Evolutionary conservation across 2,888 invertebrate species (phyloP).

Genomic region (Vannuccia rotundouncinata): DNA sequence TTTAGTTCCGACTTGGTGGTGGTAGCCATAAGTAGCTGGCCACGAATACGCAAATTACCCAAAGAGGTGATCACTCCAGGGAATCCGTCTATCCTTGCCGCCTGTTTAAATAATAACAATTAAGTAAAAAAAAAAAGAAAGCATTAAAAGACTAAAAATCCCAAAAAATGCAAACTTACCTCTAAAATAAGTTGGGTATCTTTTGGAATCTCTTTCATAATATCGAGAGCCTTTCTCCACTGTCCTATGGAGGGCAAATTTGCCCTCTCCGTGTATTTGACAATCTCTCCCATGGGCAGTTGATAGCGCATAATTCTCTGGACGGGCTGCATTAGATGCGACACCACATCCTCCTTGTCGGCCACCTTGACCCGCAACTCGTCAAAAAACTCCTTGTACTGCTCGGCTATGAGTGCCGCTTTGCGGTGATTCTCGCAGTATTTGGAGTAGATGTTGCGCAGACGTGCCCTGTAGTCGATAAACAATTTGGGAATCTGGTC

Average conservation of each 20-base stretch:
- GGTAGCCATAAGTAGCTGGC: neutral
- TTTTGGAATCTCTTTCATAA: constrained; percentile 39
- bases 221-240: constrained; percentile 34
- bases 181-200: constrained; percentile 33
- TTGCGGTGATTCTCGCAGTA: constrained; percentile 40
- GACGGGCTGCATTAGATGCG: constrained; percentile 37
- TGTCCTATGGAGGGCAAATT: neutral
- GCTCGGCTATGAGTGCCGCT: constrained; percentile 35
- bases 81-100: neutral
- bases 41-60: constrained; percentile 19
- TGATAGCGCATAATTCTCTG: constrained; percentile 40
- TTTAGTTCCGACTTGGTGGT: neutral
- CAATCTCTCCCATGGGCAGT: constrained; percentile 36
- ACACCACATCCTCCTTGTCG: constrained; percentile 35
- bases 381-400: constrained; percentile 35
- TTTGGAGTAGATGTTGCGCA: constrained; percentile 37
- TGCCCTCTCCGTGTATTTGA: constrained; percentile 32
- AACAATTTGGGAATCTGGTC: constrained; percentile 36
- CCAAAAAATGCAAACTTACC: no score
- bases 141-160: no score
- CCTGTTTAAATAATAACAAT: no score
- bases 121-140: no score
- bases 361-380: constrained; percentile 21
- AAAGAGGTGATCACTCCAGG: neutral
- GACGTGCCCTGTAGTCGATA: constrained; percentile 33